These are phyloP conservation scores for Caracal caracal DNA, from an alignment of 2,113 vertebrate species.

Conservation along the genomic window DNA sequence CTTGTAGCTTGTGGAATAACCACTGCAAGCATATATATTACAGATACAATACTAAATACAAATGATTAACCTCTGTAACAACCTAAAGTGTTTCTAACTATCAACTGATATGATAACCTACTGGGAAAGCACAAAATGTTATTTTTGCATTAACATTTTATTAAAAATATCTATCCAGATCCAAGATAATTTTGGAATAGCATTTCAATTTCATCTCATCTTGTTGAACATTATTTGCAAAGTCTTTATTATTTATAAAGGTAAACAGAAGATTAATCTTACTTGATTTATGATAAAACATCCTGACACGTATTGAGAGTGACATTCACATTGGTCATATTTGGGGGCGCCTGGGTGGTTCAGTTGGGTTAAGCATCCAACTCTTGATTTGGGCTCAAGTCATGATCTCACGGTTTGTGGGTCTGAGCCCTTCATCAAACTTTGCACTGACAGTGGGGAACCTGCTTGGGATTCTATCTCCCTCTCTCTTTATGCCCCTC, in stretches of 20 bases:
- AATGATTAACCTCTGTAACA: background rate
- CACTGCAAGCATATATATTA: background rate
- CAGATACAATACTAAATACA: background rate
- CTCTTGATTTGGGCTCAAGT: too few relatives aligned
- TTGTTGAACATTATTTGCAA: conserved; percentile 40
- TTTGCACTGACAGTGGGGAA: too few relatives aligned
- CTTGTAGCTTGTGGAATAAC: background rate
- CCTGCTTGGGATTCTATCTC: too few relatives aligned
- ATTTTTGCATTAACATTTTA: conserved; percentile 26
- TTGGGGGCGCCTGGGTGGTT: background rate
- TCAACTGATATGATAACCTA: background rate
- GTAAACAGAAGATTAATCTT: conserved; percentile 11
- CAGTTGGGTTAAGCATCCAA: too few relatives aligned
- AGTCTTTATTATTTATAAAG: conserved; percentile 33
- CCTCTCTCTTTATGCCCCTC: too few relatives aligned
- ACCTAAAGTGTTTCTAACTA: background rate
- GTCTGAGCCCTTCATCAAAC: too few relatives aligned
- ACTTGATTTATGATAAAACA: background rate
- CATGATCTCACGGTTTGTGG: too few relatives aligned
- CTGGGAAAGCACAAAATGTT: conserved; percentile 43
- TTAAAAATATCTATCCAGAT: background rate
- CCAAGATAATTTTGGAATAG: background rate
- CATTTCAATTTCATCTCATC: background rate
- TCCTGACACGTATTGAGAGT: background rate
- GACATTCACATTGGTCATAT: background rate